These are phyloP conservation scores for Myathropa florea DNA, from an alignment of 2,888 invertebrate genomes.

Conservation along the genomic window DNA sequence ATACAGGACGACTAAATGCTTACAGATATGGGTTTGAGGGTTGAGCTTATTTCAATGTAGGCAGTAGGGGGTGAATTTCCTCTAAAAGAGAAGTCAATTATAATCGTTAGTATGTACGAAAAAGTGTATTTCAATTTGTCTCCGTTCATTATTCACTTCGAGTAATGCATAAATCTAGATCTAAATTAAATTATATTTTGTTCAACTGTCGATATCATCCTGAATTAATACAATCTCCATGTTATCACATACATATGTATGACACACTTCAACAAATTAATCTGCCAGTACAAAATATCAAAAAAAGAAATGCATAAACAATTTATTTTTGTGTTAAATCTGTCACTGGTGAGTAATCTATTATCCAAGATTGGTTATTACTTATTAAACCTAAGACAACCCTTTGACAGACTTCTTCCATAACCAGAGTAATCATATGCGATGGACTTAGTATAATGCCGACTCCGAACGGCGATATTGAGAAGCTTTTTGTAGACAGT, in stretches of 20 bases:
- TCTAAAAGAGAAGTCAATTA: conserved; percentile 62
- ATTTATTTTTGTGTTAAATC: too few species aligned
- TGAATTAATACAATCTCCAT: neutral
- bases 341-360: too few species aligned
- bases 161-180: neutral
- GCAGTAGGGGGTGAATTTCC: conserved; percentile 42
- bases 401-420: too few species aligned
- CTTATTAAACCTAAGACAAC: too few species aligned
- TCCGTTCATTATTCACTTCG: conserved; percentile 10
- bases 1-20: conserved; percentile 24
- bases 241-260: neutral
- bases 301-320: too few species aligned
- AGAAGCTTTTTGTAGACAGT: too few species aligned
- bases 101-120: conserved; percentile 20
- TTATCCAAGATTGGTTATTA: too few species aligned
- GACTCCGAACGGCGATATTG: too few species aligned
- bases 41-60: conserved; percentile 40
- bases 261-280: too few species aligned
- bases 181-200: neutral
- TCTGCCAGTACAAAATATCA: too few species aligned
- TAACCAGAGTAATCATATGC: too few species aligned
- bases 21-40: conserved; percentile 22
- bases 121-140: conserved; percentile 12
- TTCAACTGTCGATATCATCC: neutral
- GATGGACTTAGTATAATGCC: too few species aligned